phyloP scores from a whole-genome alignment of 2,888 invertebrate species.

The Agapetus fuscipes region DNA sequence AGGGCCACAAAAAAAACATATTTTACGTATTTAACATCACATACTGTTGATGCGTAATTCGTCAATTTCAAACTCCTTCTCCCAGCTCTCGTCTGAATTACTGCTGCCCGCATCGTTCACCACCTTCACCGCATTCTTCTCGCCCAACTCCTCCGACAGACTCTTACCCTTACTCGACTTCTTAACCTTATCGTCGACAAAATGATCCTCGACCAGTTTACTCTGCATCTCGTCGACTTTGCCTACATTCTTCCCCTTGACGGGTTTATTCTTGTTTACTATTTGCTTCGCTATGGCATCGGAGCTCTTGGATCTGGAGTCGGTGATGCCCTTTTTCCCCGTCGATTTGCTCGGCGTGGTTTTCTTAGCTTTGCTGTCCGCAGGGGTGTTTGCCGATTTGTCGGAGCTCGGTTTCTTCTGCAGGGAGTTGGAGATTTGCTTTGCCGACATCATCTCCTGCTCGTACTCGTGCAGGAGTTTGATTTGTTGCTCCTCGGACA shows the following conservation, averaged over 20 bases:
- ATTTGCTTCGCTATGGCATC: conserved; percentile 11
- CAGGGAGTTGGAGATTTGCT: conserved; percentile 30
- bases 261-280: conserved; percentile 25
- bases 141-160: conserved; percentile 21
- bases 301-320: conserved; percentile 14
- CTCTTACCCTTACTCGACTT: conserved; percentile 20
- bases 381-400: conserved; percentile 22
- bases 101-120: conserved; percentile 40
- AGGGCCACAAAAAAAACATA: neutral
- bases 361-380: conserved; percentile 23
- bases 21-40: neutral
- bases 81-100: conserved; percentile 50
- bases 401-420: conserved; percentile 19
- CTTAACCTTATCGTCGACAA: conserved; percentile 29
- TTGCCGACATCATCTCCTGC: conserved; percentile 46
- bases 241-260: conserved; percentile 30
- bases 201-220: conserved; percentile 44
- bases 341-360: conserved; percentile 12
- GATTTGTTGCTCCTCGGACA: conserved; percentile 62
- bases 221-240: conserved; percentile 42
- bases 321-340: conserved; percentile 8
- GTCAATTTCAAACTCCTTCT: conserved; percentile 50
- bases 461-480: conserved; percentile 59
- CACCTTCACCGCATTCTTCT: conserved; percentile 7
- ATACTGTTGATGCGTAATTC: conserved; percentile 24